These are phyloP conservation scores for Sebastes kiyomatsui DNA, from an alignment of 2,797 vertebrate genomes.

Conservation along the genomic window DNA sequence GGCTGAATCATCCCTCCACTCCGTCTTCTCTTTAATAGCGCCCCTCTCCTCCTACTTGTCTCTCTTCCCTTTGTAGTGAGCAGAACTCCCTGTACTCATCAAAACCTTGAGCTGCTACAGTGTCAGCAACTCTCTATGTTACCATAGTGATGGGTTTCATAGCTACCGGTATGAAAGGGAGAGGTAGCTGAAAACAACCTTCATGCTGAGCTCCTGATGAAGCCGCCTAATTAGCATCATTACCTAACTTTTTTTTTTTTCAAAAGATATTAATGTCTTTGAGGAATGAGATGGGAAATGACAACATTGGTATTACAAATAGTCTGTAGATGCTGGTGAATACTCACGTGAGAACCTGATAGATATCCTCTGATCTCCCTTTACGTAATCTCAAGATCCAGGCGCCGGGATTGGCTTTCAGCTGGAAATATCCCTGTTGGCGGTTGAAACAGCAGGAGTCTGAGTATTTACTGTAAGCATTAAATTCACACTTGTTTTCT, in stretches of 20 bases:
- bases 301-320: background rate
- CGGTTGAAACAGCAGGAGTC: constrained; percentile 9
- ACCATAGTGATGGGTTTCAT: constrained; percentile 75
- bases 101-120: constrained; percentile 73
- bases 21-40: constrained; percentile 71
- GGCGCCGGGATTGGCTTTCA: constrained; percentile 96
- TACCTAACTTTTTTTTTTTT: background rate
- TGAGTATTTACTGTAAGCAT: constrained; percentile 5
- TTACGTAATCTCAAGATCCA: constrained; percentile 91
- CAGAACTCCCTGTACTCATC: constrained; percentile 75
- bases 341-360: constrained; percentile 92
- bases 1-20: constrained; percentile 70
- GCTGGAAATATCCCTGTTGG: constrained; percentile 95
- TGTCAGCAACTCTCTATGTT: constrained; percentile 74
- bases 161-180: constrained; percentile 45
- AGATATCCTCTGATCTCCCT: constrained; percentile 94
- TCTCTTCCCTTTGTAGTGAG: constrained; percentile 53
- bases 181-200: constrained; percentile 60
- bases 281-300: background rate
- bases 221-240: constrained; percentile 36
- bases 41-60: constrained; percentile 68
- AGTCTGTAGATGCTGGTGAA: background rate
- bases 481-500: constrained; percentile 4
- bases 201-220: constrained; percentile 47
- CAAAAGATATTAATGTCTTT: background rate